Evolutionary conservation across 2,113 vertebrate genomes (phyloP).

Genomic region (Cavia porcellus): DNA sequence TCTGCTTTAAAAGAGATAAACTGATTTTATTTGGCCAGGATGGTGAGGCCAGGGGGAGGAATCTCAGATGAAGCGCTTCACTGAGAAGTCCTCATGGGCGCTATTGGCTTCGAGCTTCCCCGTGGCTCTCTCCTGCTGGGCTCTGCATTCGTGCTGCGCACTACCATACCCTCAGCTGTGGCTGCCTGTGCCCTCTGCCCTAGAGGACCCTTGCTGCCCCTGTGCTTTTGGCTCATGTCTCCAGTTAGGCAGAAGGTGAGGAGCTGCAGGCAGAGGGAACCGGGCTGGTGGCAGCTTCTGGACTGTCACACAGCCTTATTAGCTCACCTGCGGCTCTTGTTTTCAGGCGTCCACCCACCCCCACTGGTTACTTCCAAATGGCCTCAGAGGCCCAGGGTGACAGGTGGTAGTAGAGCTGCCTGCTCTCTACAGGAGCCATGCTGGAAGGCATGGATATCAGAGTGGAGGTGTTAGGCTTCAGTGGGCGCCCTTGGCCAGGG

Average conservation of each 20-base stretch:
- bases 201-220: not conserved
- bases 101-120: not conserved
- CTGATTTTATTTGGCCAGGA: not conserved
- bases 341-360: not conserved
- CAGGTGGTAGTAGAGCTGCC: too few relatives aligned
- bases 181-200: accelerated
- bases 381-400: not conserved
- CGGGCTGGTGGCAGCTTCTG: not conserved
- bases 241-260: not conserved
- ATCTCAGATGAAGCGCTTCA: not conserved
- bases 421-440: not conserved
- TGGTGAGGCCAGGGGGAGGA: not conserved
- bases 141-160: too few relatives aligned
- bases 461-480: not conserved
- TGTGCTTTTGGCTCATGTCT: not conserved
- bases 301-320: too few relatives aligned
- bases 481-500: not conserved
- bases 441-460: not conserved
- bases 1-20: not conserved
- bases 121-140: not conserved
- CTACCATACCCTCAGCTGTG: accelerated
- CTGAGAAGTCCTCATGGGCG: not conserved
- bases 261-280: not conserved
- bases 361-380: not conserved
- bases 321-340: not conserved